Base-by-base conservation (phyloP, 2,113 vertebrate genomes). In the Microcebus ravelobensis region DNA sequence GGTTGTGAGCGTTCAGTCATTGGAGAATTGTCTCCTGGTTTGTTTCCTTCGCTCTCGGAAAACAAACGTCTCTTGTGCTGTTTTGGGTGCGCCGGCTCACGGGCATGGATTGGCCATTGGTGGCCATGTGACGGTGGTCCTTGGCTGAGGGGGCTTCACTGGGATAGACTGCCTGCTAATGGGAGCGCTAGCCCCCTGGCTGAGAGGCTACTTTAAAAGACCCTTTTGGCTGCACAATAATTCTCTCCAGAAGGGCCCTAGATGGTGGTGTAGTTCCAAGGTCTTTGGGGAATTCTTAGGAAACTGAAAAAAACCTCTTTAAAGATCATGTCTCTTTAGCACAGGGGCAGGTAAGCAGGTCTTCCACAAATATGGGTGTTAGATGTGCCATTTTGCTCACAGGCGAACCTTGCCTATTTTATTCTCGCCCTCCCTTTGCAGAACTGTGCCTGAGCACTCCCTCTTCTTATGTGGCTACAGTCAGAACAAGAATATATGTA, bases 1-100 rank as follows among this genome's bases (percentile, higher is more conserved):
- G 95, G 80, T 96, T 93, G 94, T 94, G 97, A 98, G 97, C 18
- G 85, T 59, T 93, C 91, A 92, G 97, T 91, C 98, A 98, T 87
- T 4, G 45, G 98, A 98, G 98, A 95, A 94, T 98, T 98, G 48
- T 87, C 95, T 93, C 85, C 92, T 95, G 34, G 92, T 63, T 97
- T 96, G 76, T 95, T 96, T 98, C 97, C 68, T 97, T 95, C 27
- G 65, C 85, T 87, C 94, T 91, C 87, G 85, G 97, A 98, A 98
- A 97, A 97, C 59, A 96, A 50, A 95, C 95, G 50, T 94, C 29
- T 25, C 55, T 18, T 68, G 50, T 95, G 83, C 59, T 39, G 10
- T 82, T 97, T 97, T 95, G 95, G 96, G 96, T 97, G 71, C 93
- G 97, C 61, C 96, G 55, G 13, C 89, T 96, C 90, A 82, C 29